A percentile compares a stretch with the other conserved stretches of the same genome.
phyloP scores from a whole-genome alignment of 2,888 invertebrate genomes.

The Pterostichus niger region DNA sequence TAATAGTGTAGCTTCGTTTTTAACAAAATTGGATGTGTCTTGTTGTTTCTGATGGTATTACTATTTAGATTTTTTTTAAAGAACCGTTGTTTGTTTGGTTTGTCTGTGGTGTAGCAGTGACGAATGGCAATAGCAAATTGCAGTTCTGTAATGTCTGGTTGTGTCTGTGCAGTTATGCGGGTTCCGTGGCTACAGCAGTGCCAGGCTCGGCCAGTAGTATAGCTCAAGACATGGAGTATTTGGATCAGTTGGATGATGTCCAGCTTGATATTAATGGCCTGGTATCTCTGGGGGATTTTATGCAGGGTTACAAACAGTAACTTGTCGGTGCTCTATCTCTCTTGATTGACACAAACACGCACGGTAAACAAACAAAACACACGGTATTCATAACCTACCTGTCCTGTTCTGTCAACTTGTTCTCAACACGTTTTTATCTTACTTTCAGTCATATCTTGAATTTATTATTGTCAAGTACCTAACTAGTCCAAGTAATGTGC shows the following conservation, averaged over 20 bases:
- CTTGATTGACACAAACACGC: slow-evolving; percentile 57
- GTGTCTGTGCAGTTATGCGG: slow-evolving; percentile 77
- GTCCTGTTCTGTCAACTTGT: slow-evolving; percentile 38
- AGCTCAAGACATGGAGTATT: slow-evolving; percentile 74
- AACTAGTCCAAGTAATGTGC: slow-evolving; percentile 67
- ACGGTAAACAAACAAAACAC: slow-evolving; percentile 60
- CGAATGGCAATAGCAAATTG: slow-evolving; percentile 48
- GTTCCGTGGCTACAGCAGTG: slow-evolving; percentile 75
- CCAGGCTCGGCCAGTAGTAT: slow-evolving; percentile 70
- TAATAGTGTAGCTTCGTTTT: slow-evolving; percentile 28
- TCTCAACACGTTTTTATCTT: slow-evolving; percentile 62
- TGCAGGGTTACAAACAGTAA: slow-evolving; percentile 74
- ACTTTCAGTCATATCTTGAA: slow-evolving; percentile 58
- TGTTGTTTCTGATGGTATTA: slow-evolving; percentile 3
- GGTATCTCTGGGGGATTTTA: slow-evolving; percentile 75
- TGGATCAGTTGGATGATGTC: slow-evolving; percentile 74
- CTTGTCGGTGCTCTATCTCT: slow-evolving; percentile 52
- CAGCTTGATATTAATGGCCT: slow-evolving; percentile 74
- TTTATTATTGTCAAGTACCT: slow-evolving; percentile 49
- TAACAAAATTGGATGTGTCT: slow-evolving; percentile 39
- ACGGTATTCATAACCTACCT: slow-evolving; percentile 59
- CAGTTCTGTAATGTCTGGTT: slow-evolving; percentile 76
- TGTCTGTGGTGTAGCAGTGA: slow-evolving; percentile 64
- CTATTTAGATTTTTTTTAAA: background rate
- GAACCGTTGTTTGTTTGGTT: slow-evolving; percentile 64